Base-by-base conservation (phyloP, 2,797 vertebrate genomes). In the Rhinatrema bivittatum region DNA sequence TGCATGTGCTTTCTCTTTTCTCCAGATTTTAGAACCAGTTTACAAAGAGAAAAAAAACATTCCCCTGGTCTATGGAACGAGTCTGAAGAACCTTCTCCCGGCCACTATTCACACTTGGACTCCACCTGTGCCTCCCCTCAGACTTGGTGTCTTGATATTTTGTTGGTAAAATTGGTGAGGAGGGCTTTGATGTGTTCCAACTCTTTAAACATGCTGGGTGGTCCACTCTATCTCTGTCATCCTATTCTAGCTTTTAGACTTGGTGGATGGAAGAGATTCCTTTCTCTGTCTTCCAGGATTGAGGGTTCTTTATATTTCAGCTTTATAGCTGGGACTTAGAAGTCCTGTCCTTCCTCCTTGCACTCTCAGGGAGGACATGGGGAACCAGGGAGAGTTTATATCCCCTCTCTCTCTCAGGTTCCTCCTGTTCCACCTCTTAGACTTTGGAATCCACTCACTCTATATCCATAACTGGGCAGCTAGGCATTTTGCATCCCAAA, bases 141-240 rank as follows among this genome's bases (percentile, higher is more conserved):
- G 49, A 43, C 42, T 54, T 46, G 44, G 39, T 42, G 50, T 54
- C 42, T 47, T 56, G 47, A 53, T 59, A 45, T 49, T 49, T 39
- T 44, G 48, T 46, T 54, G 55, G 44, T 42, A 40, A 50, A 36
- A 31, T 44, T 32, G 27, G 13, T 39, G 21, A 18, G 28, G 28
- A 42, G 52, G 45, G 47, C 42, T 42, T n/a, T 36, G 42, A 45
- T n/a, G 42, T 43, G 42, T 52, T 39, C 26, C 6, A 6, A 21
- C 25, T 29, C 33, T 21, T 16, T 21, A 16, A 41, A 25, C 25
- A n/a, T n/a, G n/a, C n/a, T n/a, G n/a, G n/a, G n/a, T n/a, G n/a
- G n/a, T n/a, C n/a, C n/a, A n/a, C n/a, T n/a, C n/a, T n/a, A n/a
- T n/a, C n/a, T n/a, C n/a, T n/a, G n/a, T n/a, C n/a, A n/a, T n/a